Base-by-base conservation (phyloP, 2,113 vertebrate species). In the Phalacrocorax brasilianus region DNA sequence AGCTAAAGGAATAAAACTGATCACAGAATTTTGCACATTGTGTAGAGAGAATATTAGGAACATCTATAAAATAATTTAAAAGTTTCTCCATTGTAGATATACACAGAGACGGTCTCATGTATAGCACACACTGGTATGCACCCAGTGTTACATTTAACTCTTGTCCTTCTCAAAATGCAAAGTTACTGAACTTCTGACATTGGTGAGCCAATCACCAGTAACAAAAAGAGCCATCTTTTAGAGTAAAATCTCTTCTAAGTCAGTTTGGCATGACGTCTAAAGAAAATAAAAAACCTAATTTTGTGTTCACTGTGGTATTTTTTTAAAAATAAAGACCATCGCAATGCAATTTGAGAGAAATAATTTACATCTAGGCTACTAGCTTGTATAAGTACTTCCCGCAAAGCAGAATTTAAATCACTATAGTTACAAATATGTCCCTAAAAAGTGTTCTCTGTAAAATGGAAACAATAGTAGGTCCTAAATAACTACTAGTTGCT, bases 281-380 rank as follows among this genome's bases (percentile, higher is more conserved):
- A 70, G 26, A 70, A 94, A 89, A 61, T 32, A 42, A 56, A 78
- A 50, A 30, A 5, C 0, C 1, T 44, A 58, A 59, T 88, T 95
- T 94, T 79, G 45, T 59, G 71, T 71, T 62, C 74, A 61, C 10
- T n/a, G 11, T 58, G 24, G 15, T 56, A 9, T 72, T 91, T 94
- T 94, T 68, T 68, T 42, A 1, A 28, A 28, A 91, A 49, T 79
- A 82, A 88, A 94, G 32, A 85, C n/a, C 67, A 70, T 28, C 59
- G 70, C 70, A 73, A 74, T 30, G 50, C 55, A 79, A 85, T 85
- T 83, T 85, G 38, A 95, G 89, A 90, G 85, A 89, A 95, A 88
- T 88, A 85, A 89, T 83, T 95, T 83, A 91, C 11, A 77, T 80
- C 19, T 47, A 93, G 59, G 42, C 88, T 83, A 95, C 83, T 71